phyloP scores from a whole-genome alignment of 2,113 vertebrate genomes.

The Mormoops blainvillei region DNA sequence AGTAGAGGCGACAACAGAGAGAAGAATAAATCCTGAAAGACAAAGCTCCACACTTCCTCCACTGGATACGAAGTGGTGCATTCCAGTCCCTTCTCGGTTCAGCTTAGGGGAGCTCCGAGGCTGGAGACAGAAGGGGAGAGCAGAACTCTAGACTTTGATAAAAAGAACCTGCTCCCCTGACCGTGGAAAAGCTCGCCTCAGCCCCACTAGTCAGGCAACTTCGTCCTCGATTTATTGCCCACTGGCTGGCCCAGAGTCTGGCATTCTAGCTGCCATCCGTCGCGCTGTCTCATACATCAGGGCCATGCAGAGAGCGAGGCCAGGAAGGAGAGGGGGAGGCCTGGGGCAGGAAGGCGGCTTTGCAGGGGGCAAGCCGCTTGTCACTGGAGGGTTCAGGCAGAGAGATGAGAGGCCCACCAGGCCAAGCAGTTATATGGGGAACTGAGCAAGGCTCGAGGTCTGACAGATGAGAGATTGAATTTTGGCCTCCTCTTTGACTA shows the following conservation, averaged over 20 bases:
- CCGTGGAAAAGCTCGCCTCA: neutral
- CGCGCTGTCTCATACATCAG: neutral
- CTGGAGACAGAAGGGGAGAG: neutral
- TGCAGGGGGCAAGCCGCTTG: neutral
- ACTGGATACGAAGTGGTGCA: conserved; percentile 2
- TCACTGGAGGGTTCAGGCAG: neutral
- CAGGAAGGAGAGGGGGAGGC: neutral
- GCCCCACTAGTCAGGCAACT: neutral
- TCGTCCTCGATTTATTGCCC: neutral
- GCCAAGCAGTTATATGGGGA: too few relatives aligned
- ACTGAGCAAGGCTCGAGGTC: neutral
- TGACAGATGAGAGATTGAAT: neutral
- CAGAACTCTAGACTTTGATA: neutral
- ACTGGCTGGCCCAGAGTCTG: neutral
- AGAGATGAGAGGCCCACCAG: neutral
- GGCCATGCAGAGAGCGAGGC: neutral
- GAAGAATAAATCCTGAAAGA: conserved; percentile 56
- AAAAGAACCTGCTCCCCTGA: neutral
- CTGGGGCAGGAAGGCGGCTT: neutral
- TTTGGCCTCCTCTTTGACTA: neutral
- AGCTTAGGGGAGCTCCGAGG: neutral
- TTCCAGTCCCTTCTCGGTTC: neutral
- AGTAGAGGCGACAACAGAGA: conserved; percentile 36
- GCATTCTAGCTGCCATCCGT: neutral
- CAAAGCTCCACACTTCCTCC: conserved; percentile 13